Evolutionary conservation across 2,888 invertebrate genomes (phyloP), one percentile per base, ranked within the genome.

Genomic region (Aquatica leii): DNA sequence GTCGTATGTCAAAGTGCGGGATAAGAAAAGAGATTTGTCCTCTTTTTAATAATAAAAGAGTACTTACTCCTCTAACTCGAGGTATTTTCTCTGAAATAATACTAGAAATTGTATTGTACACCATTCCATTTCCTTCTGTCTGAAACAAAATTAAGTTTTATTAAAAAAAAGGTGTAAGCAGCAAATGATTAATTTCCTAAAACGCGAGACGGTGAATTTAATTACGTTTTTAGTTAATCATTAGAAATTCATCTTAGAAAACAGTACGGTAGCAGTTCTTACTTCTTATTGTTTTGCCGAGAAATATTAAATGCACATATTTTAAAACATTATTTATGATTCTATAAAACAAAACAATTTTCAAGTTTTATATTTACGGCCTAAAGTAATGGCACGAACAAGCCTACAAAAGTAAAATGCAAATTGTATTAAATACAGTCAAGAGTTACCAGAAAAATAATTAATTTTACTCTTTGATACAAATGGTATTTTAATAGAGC

Each of bases 1-100:
- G 46, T n/a, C n/a, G n/a, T n/a, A n/a, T n/a, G n/a, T n/a, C 9
- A 17, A 17, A 46, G 17, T 1, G 18, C 1, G 3, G 17, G 8
- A 43, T 8, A 43, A 14, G 15, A 43, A 37, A 3, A 15, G 8
- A 15, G 46, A 50, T 55, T 35, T 52, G 48, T 17, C 24, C 53
- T 53, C 34, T 59, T 55, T 54, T 54, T 62, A 41, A 62, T 62
- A 56, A 43, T 20, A 51, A 55, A 62, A 56, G 52, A 52, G 57
- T 52, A 62, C 62, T 62, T 56, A 62, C 62, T 62, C 53, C 52
- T 58, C 51, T 18, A 46, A 35, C 52, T 57, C 53, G 58, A 62
- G 62, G 51, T 61, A 55, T 51, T 12, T 8, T 14, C 41, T 48
- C 48, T 34, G 51, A 50, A 34, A 21, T 24, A 24, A 54, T 61